phyloP scores from a whole-genome alignment of 2,888 invertebrate genomes.

The Aphelenchoides bicaudatus region DNA sequence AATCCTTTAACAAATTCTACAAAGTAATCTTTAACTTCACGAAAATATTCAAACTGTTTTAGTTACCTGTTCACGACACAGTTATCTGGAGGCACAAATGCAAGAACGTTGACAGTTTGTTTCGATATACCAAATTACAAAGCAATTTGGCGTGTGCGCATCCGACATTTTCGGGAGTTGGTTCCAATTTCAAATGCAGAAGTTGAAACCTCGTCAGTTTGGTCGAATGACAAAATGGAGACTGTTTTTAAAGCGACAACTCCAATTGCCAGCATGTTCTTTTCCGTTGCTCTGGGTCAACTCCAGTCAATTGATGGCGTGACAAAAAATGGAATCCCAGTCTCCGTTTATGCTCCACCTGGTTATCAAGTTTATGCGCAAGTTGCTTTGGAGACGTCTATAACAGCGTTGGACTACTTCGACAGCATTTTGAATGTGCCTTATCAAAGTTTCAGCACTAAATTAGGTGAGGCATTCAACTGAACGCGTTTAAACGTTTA shows the following conservation, averaged over 20 bases:
- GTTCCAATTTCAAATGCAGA: not conserved
- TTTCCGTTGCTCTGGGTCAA: not conserved
- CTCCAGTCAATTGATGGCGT: not conserved
- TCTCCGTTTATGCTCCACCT: not conserved
- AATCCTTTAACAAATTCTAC: not conserved
- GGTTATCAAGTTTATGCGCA: not conserved
- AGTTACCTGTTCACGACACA: not conserved
- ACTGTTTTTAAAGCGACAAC: not conserved
- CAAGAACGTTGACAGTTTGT: not conserved
- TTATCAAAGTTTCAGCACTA: not conserved
- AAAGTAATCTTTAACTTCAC: not conserved
- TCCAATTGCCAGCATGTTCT: not conserved
- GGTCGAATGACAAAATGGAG: no score
- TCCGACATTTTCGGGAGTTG: not conserved
- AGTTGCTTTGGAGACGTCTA: constrained; percentile 3
- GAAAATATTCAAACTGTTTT: not conserved
- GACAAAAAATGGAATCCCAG: not conserved
- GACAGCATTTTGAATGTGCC: not conserved
- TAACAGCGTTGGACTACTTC: not conserved
- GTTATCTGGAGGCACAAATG: not conserved
- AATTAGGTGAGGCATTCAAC: constrained; percentile 1
- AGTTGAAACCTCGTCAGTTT: not conserved
- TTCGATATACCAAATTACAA: not conserved
- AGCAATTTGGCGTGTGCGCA: constrained; percentile 4
- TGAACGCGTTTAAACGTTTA: not conserved